Evolutionary conservation across 2,888 invertebrate species (phyloP), one percentile per base, ranked within the genome.

Genomic region (Phorcus lineatus): DNA sequence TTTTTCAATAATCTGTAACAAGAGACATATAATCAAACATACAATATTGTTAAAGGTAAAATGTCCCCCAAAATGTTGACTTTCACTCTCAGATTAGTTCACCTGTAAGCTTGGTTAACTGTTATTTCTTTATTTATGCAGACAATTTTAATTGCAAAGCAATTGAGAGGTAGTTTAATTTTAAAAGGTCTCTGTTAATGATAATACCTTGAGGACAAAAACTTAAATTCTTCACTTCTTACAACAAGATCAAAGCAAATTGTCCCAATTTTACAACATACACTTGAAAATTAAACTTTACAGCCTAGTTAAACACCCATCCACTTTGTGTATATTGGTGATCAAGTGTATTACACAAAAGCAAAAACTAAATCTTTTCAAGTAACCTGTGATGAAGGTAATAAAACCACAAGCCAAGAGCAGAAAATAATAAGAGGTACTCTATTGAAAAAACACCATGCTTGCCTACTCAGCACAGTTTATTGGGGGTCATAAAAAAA

Each of bases 251-350:
- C 70, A 70, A 70, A 70, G 62, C 28, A 62, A 62, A 7, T 9
- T 24, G 7, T n/a, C 13, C 36, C 19, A 40, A n/a, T 70, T 70
- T 70, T 70, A 70, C 40, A 70, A 70, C 70, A 70, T 70, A 70
- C 70, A 70, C 70, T 36, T 70, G 19, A 3, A 4, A 24, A 28
- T 28, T 28, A 22, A 22, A 70, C n/a, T 70, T 70, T 70, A 70
- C n/a, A n/a, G 40, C 70, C 19, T 70, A 13, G 36, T 70, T 70
- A 70, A 70, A 36, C n/a, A 16, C 70, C 40, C 13, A n/a, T 70
- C 40, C 16, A 70, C 70, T 36, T n/a, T 36, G n/a, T 36, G 70
- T 70, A 70, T 70, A 57, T 24, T 22, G 57, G 24, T 57, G 24
- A 19, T 57, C 24, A 19, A 31, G 36, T 7, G n/a, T n/a, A n/a